A percentile compares a stretch with the other conserved stretches of the same genome.
Conservation (phyloP, 1,140 invertebrate genomes). For the Leptonema lineaticorne region DNA sequence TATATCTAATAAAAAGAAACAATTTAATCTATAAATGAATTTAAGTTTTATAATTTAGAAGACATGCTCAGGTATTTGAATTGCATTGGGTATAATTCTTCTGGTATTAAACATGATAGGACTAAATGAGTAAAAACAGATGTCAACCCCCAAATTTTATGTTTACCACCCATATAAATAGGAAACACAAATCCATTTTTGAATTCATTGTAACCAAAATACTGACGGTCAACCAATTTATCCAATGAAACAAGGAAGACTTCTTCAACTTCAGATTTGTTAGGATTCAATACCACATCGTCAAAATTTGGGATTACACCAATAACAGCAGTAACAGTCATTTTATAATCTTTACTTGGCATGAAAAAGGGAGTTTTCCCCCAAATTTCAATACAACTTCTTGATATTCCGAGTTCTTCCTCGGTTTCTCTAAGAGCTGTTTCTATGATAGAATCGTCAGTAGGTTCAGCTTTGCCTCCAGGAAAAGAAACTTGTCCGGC, state of each 20-base stretch:
- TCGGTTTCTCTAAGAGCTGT: slow-evolving; percentile 88
- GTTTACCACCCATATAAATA: slow-evolving; percentile 46
- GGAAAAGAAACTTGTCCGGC: slow-evolving; percentile 90
- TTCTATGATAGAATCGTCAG: slow-evolving; percentile 62
- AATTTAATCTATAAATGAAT: too few relatives aligned
- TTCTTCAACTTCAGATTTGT: slow-evolving; percentile 75
- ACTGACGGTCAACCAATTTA: slow-evolving; percentile 64
- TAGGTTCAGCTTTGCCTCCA: slow-evolving; percentile 76
- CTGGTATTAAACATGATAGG: slow-evolving; percentile 48
- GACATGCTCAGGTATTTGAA: slow-evolving; percentile 12
- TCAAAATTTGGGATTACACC: slow-evolving; percentile 64
- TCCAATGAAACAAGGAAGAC: slow-evolving; percentile 73
- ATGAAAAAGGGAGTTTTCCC: slow-evolving; percentile 51
- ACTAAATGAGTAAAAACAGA: slow-evolving; percentile 53
- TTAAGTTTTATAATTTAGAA: too few relatives aligned
- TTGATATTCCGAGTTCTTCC: slow-evolving; percentile 80
- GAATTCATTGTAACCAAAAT: slow-evolving; percentile 46
- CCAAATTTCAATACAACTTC: slow-evolving; percentile 73
- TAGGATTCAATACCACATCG: slow-evolving; percentile 60
- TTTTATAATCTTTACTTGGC: slow-evolving; percentile 56
- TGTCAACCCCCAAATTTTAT: slow-evolving; percentile 55
- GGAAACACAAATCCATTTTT: slow-evolving; percentile 43
- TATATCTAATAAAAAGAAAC: too few relatives aligned
- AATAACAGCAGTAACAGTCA: slow-evolving; percentile 74
- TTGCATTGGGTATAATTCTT: slow-evolving; percentile 43